Evolutionary conservation across 2,113 vertebrate genomes (phyloP), one percentile per base, ranked within the genome.

Genomic region (Thalassoma bifasciatum): DNA sequence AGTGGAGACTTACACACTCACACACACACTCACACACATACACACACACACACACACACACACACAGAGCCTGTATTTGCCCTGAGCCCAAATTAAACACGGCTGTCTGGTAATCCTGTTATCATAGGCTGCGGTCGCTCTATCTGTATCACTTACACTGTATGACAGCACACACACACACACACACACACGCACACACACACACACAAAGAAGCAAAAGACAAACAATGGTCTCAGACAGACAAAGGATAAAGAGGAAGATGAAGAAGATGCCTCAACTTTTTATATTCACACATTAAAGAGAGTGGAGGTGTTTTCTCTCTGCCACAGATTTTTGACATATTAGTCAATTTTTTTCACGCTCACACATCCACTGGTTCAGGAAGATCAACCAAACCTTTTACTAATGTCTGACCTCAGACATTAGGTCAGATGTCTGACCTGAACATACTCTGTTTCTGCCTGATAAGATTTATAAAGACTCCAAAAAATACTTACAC

Each of bases 41-140:
- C 63, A 38, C 63, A 58, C 42, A 44, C 53, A 37, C 38, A 53
- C 52, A 58, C 37, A 62, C 37, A 26, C 44, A 70, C 58, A 62
- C 64, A 57, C 63, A 49, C 67, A 7, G 22, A 34, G 58, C n/a
- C 65, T 70, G 46, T 63, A 40, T 80, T 82, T 76, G 51, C 38
- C 54, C 67, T 34, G n/a, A 30, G 54, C 75, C 66, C 81, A 86
- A 77, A 87, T 81, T 50, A 86, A 85, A 85, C 76, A 66, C 53
- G 57, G 69, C 78, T 75, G 82, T 84, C 66, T 50, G 56, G 56
- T 79, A 84, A 88, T 86, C 72, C 85, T 84, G 85, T 84, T 90
- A 87, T 88, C 81, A 72, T 66, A 82, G 72, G 69, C 74, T 76
- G 81, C 6, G 77, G 77, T 66, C 1, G 51, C 65, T 72, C 69